Conservation (phyloP, 1,140 invertebrate genomes). For the Eupristina koningsbergeri region DNA sequence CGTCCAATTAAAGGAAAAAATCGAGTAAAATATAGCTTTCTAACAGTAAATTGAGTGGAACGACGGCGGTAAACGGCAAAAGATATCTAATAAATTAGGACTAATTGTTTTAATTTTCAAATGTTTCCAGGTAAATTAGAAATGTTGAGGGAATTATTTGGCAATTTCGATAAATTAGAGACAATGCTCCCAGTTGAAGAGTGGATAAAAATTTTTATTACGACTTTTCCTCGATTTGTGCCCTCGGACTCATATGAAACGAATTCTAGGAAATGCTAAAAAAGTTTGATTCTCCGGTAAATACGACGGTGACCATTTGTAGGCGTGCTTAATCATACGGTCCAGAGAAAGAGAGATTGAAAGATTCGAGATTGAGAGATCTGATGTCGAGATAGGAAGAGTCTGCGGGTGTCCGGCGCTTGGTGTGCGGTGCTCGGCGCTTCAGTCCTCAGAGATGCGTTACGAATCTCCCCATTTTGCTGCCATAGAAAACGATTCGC, state of each 20-base stretch:
- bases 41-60: neutral
- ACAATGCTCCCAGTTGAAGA: neutral
- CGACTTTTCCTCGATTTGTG: neutral
- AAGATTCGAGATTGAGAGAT: neutral
- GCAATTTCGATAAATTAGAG: neutral
- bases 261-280: neutral
- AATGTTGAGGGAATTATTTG: neutral
- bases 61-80: no score
- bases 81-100: neutral
- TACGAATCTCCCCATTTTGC: slow-evolving; percentile 51
- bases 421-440: neutral
- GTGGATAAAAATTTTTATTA: neutral
- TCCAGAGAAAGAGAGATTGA: neutral
- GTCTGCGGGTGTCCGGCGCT: slow-evolving; percentile 7
- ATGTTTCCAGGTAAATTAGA: neutral
- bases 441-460: slow-evolving; percentile 3
- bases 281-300: slow-evolving; percentile 43
- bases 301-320: slow-evolving; percentile 41
- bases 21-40: neutral
- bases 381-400: neutral
- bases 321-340: slow-evolving; percentile 7
- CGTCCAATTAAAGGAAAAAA: neutral
- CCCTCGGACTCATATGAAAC: neutral
- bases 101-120: neutral
- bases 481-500: slow-evolving; percentile 54